Evolutionary conservation across 2,888 invertebrate genomes (phyloP), one percentile per base, ranked within the genome.

Genomic region (Cheilosia variabilis): DNA sequence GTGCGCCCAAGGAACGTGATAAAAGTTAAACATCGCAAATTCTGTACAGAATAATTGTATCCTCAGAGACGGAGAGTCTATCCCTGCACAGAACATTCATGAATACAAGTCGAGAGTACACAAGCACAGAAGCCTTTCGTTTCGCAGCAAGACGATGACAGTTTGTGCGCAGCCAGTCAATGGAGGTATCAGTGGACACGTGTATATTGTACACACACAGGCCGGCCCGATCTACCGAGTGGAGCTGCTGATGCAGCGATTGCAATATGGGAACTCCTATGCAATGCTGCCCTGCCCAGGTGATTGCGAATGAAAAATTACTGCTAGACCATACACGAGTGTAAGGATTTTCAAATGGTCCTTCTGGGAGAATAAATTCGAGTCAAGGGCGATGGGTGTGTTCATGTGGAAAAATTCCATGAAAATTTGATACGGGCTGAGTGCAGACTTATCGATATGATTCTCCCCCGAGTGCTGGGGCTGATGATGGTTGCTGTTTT

Each of bases 11-110:
- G 78, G 41, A 68, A 83, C 78, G 78, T 73, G 78, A 78, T 78
- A 78, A 83, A 83, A 78, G 78, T 78, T 83, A 78, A 78, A 68
- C 72, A 78, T 78, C 72, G 72, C 72, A 78, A 73, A 78, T 68
- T 77, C 24, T 76, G n/a, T 60, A 5, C 47, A 45, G 50, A 78
- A 57, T 55, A 55, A 76, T 47, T 75, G 63, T 65, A 57, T 57
- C 53, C 53, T 45, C 53, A 41, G 27, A 31, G 22, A 17, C 9
- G 7, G 34, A 31, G 45, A 31, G 45, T 47, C 4, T 17, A 27
- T 53, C 27, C 27, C 31, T 53, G 31, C 7, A 27, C 6, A 27
- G 27, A n/a, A 31, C 31, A 55, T 41, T 57, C 57, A 47, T 57
- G 55, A 24, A 24, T 22, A 24, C 24, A 55, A 77, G 19, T 27